Evolutionary conservation across 1,140 invertebrate species (phyloP).

Genomic region (Aphelinus atriplicis): DNA sequence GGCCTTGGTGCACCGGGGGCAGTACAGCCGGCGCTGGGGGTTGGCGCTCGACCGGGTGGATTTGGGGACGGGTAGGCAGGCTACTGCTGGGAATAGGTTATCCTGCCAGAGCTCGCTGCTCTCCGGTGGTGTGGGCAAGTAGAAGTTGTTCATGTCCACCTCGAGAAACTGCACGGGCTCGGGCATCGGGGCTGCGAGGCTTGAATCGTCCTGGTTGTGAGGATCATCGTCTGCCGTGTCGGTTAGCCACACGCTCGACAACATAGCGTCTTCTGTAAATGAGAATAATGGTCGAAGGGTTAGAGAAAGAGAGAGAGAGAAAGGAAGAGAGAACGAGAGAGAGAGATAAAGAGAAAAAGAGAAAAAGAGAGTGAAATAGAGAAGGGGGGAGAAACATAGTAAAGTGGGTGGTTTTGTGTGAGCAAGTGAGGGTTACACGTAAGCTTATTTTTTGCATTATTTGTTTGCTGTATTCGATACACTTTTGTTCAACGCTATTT

Average conservation of each 20-base stretch:
- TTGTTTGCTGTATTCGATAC: too few species aligned
- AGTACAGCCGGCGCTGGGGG: slow-evolving; percentile 26
- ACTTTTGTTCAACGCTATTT: too few species aligned
- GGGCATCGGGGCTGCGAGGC: slow-evolving; percentile 28
- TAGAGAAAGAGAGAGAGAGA: not conserved
- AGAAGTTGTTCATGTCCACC: slow-evolving; percentile 39
- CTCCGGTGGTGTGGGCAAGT: slow-evolving; percentile 31
- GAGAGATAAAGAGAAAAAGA: too few species aligned
- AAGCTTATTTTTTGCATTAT: too few species aligned
- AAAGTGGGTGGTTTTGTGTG: too few species aligned
- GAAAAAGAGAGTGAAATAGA: too few species aligned
- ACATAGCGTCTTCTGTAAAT: slow-evolving; percentile 36
- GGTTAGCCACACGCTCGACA: slow-evolving; percentile 29
- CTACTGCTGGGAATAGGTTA: not conserved
- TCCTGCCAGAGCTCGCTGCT: slow-evolving; percentile 40
- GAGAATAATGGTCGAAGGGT: not conserved
- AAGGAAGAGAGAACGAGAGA: too few species aligned
- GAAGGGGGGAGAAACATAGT: too few species aligned
- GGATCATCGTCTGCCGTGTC: slow-evolving; percentile 27
- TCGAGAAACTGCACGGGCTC: slow-evolving; percentile 38
- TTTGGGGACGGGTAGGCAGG: not conserved
- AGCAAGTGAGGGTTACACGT: too few species aligned
- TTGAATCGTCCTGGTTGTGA: not conserved
- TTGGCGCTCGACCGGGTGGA: not conserved
- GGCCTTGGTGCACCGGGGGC: slow-evolving; percentile 26